Base-by-base conservation (phyloP, 2,797 vertebrate species). In the Gymnothorax reevesii region DNA sequence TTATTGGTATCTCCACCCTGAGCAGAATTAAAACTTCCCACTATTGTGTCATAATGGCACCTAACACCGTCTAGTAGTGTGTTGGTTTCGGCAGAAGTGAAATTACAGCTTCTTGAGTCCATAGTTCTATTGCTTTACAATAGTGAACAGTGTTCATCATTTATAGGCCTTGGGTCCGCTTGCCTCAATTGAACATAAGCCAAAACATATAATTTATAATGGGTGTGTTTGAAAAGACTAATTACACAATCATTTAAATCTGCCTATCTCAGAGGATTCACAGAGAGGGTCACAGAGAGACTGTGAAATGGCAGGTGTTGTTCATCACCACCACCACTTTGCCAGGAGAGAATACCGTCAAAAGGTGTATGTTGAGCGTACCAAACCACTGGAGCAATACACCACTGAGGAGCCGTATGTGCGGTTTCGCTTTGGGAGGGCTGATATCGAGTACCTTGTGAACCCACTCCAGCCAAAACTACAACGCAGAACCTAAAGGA, bases 401-500 rank as follows among this genome's bases (percentile, higher is more conserved):
- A 82, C 86, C 77, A 87, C 86, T 54, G 60, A 86, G 33, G 86
- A 83, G 55, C 77, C 83, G 7, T 57, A 86, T 84, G 85, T 22
- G 0, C 54, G 80, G 55, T 83, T 86, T 86, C 25, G 54, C n/a
- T 86, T 86, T 86, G 77, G 75, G 57, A 86, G 54, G 4, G 85
- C 55, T 86, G 86, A 86, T 83, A 86, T 86, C 10, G n/a, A 69
- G 75, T 85, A 85, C 66, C 8, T 85, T 66, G 84, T 22, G 25
- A 42, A 85, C 20, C 54, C 54, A 73, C 7, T 80, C 83, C 75
- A 82, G 86, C 86, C 82, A 84, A 25, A 83, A 83, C 62, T 87
- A 25, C 80, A 87, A 83, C 15, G 20, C 83, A 83, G 82, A 87
- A 84, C 86, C 86, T 25, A 42, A 60, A 75, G 86, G 80, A 84